Conservation (phyloP, 2,888 invertebrate species). For the Ormyrus rosae region DNA sequence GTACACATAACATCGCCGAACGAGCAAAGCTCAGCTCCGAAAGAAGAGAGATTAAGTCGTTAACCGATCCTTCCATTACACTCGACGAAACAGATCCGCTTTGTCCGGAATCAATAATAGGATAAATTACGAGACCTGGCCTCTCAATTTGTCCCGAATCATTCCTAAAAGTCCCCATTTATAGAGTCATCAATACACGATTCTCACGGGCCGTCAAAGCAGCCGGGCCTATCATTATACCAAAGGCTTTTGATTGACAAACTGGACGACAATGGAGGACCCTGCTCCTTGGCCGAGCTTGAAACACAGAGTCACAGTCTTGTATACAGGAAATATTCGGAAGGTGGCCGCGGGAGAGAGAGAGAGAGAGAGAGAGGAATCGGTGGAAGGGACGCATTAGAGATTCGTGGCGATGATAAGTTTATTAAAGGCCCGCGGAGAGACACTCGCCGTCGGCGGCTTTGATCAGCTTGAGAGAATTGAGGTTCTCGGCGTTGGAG, state of each 20-base stretch:
- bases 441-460: slow-evolving; percentile 36
- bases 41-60: neutral
- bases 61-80: neutral
- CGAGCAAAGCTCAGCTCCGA: too few relatives aligned
- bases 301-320: slow-evolving; percentile 20
- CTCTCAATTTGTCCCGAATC: slow-evolving; percentile 11
- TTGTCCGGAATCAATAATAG: slow-evolving; percentile 22
- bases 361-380: neutral
- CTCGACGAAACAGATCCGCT: too few relatives aligned
- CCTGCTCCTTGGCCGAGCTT: slow-evolving; percentile 2
- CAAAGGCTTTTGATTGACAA: slow-evolving; percentile 33
- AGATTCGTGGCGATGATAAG: slow-evolving; percentile 68
- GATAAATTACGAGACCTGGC: slow-evolving; percentile 1
- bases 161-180: slow-evolving; percentile 10
- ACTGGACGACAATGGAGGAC: neutral
- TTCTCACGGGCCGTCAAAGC: slow-evolving; percentile 32
- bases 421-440: slow-evolving; percentile 66
- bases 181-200: slow-evolving; percentile 9
- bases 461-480: slow-evolving; percentile 41
- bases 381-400: slow-evolving; percentile 58
- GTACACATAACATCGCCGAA: too few relatives aligned
- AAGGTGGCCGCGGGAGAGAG: neutral
- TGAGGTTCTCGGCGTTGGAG: slow-evolving; percentile 8
- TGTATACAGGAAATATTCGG: neutral
- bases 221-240: slow-evolving; percentile 32